Percentiles rank a stretch among this genome's conserved stretches.
Conservation (phyloP, 2,888 invertebrate genomes). For the Smittia sp. region DNA sequence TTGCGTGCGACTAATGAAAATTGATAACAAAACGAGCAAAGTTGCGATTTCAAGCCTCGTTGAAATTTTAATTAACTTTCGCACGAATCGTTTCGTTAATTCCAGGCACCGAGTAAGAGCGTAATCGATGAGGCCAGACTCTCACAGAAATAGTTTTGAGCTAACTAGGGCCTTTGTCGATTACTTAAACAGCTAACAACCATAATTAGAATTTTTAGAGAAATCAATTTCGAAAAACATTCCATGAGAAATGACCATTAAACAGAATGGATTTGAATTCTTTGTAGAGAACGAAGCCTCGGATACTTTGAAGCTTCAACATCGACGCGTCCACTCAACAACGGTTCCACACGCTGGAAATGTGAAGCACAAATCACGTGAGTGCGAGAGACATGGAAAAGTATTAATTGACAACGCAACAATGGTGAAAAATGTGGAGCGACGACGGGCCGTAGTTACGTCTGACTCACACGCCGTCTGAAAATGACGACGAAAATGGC, state of each 20-base stretch:
- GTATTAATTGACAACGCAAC: conserved; percentile 19
- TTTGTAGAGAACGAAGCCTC: not conserved
- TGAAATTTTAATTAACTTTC: conserved; percentile 4
- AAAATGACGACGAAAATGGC: not conserved
- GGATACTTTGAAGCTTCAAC: not conserved
- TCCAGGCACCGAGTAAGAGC: not conserved
- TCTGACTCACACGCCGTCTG: not conserved
- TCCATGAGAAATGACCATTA: conserved; percentile 8
- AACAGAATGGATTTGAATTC: not conserved
- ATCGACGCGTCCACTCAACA: no score
- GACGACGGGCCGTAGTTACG: not conserved
- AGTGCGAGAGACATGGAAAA: not conserved
- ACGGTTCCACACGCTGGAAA: no score
- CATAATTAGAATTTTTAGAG: conserved; percentile 6
- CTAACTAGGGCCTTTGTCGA: not conserved
- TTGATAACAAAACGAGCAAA: conserved; percentile 9
- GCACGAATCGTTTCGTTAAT: conserved; percentile 5
- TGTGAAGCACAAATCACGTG: not conserved
- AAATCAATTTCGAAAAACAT: conserved; percentile 2
- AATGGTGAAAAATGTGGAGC: conserved; percentile 9
- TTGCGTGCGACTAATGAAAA: conserved; percentile 1
- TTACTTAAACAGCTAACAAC: not conserved
- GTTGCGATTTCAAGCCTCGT: conserved; percentile 1
- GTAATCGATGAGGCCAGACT: not conserved
- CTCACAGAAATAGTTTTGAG: not conserved